Conservation (phyloP, 2,797 vertebrate species). For the Neostethus bicornis region DNA sequence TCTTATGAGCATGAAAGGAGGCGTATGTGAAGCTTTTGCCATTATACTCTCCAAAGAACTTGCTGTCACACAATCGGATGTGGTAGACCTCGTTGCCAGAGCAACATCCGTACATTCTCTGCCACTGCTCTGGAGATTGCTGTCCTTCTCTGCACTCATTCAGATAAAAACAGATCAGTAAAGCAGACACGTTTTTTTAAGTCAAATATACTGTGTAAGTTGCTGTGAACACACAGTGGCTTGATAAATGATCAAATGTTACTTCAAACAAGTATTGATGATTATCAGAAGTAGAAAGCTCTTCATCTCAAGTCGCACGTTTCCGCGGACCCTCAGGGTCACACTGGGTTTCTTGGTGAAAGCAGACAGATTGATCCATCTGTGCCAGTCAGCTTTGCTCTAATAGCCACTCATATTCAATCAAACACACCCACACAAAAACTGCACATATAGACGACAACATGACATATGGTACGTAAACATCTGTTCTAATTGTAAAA, state of each 20-base stretch:
- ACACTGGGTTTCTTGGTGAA: slow-evolving; percentile 2
- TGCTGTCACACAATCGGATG: slow-evolving; percentile 93
- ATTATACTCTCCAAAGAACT: slow-evolving; percentile 96
- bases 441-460: neutral
- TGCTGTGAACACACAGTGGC: neutral
- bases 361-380: slow-evolving; percentile 25
- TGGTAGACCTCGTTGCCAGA: slow-evolving; percentile 98
- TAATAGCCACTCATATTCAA: slow-evolving; percentile 21
- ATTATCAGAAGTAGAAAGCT: slow-evolving; percentile 1
- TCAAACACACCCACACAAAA: slow-evolving; percentile 2
- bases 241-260: neutral
- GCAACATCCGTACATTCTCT: slow-evolving; percentile 95
- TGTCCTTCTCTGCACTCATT: slow-evolving; percentile 87
- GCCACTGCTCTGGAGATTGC: slow-evolving; percentile 94
- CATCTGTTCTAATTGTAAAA: slow-evolving; percentile 6
- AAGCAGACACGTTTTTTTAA: neutral
- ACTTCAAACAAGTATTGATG: neutral
- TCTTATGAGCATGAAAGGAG: slow-evolving; percentile 98
- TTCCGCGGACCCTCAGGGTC: neutral
- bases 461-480: neutral
- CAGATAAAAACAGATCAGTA: neutral
- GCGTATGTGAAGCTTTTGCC: slow-evolving; percentile 98
- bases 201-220: neutral
- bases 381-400: slow-evolving; percentile 25
- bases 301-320: neutral